A percentile compares a stretch with the other conserved stretches of the same genome.
These are phyloP conservation scores for Sisyra nigra DNA, from an alignment of 2,888 invertebrate genomes.

Conservation along the genomic window DNA sequence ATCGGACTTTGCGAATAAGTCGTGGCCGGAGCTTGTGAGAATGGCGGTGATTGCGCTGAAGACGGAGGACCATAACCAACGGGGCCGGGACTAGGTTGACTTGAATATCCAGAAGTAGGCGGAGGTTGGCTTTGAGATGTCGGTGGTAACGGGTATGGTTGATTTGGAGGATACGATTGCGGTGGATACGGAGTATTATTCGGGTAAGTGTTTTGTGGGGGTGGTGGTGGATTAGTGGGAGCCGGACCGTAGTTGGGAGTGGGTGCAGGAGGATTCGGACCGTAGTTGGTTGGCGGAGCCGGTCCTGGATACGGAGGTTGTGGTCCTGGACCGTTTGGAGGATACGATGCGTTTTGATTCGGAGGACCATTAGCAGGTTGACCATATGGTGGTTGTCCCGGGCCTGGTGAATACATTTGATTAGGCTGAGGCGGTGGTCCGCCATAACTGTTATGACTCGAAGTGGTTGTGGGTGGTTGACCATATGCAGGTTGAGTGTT, in stretches of 20 bases:
- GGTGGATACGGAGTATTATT: conserved; percentile 19
- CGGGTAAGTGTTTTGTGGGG: conserved; percentile 31
- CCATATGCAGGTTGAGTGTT: conserved; percentile 40
- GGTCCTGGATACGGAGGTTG: conserved; percentile 12
- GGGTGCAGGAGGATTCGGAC: conserved; percentile 15
- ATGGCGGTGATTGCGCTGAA: conserved; percentile 43
- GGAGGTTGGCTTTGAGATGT: conserved; percentile 38
- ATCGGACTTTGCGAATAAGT: conserved; percentile 26
- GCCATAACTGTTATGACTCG: conserved; percentile 20
- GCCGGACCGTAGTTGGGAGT: conserved; percentile 19
- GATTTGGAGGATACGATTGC: conserved; percentile 29
- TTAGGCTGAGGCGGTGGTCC: conserved; percentile 30
- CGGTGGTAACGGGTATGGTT: conserved; percentile 38
- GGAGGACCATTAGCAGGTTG: conserved; percentile 21
- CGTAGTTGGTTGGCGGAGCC: not conserved
- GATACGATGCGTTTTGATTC: conserved; percentile 22
- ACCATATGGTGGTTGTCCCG: conserved; percentile 32
- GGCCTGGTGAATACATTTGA: conserved; percentile 31
- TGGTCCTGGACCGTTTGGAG: conserved; percentile 21
- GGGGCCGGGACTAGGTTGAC: conserved; percentile 36
- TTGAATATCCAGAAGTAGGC: conserved; percentile 36
- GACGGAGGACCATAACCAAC: conserved; percentile 43
- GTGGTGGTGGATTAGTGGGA: conserved; percentile 17
- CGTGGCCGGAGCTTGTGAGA: conserved; percentile 32
- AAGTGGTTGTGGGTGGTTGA: conserved; percentile 39